Base-by-base conservation (phyloP, 2,113 vertebrate species). In the Reinhardtius hippoglossoides region DNA sequence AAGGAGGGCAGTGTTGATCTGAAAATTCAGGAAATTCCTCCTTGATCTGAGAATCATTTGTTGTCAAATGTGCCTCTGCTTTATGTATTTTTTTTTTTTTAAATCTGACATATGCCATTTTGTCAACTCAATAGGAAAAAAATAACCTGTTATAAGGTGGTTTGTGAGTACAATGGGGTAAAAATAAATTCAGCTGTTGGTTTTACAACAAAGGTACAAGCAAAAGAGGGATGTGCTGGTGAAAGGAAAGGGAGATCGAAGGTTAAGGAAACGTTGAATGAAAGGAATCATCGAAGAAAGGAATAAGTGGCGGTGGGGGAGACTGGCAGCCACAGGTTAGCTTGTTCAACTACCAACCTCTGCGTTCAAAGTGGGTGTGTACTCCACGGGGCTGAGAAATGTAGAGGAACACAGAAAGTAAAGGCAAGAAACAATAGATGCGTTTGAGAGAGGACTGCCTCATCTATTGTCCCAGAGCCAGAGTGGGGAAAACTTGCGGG, bases 311-410 rank as follows among this genome's bases (percentile, higher is more conserved):
- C 63, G 50, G 56, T 20, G 46, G 60, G 57, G 54, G 60, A 78
- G 66, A 64, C 40, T 59, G 70, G 85, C 67, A 88, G 76, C 56
- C 59, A 81, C 61, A 79, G 71, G 85, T 77, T 70, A 55, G 62
- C 56, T 56, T 68, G 80, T 79, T 90, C 72, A 81, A 88, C 87
- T 86, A 83, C 76, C 60, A 78, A 58, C 67, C 75, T 73, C 62
- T 10, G 40, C 64, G 70, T 68, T 72, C 37, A 68, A 80, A 84
- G 81, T 79, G 66, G 72, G 84, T 78, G 78, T 67, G 62, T 9
- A 6, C 81, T 76, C 72, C 55, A 55, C 74, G 56, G 80, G 80
- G 69, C 76, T 81, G 76, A 81, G 84, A 73, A 74, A 85, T 31
- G 0, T 20, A 75, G 66, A 68, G 73, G 62, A 81, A 79, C 37